Evolutionary conservation across 2,113 vertebrate species (phyloP), one percentile per base, ranked within the genome.

Genomic region (Barnardius zonarius): DNA sequence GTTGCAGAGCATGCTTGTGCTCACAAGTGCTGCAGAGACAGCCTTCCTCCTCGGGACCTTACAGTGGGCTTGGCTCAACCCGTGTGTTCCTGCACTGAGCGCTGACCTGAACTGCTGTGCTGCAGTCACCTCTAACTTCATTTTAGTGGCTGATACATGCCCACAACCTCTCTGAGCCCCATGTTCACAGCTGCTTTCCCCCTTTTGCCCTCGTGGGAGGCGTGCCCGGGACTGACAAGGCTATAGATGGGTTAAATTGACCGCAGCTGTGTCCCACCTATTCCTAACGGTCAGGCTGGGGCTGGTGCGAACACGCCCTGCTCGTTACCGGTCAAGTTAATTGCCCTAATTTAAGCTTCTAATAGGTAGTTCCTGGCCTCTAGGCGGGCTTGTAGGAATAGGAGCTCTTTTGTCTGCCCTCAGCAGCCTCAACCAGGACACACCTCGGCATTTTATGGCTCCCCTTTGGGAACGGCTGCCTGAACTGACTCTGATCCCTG

Each of bases 391-490:
- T 41, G 49, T 10, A 27, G 22, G 49, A 39, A 44, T 10, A 27
- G 22, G 49, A 33, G 22, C 2, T 61, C 10, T 7, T 5, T 66
- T 85, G 20, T 46, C 4, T 0, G 0, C 13, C 24, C 12, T 63
- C 25, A 31, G 51, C 9, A 35, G 22, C n/a, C 13, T 24, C 22
- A 24, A 14, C 33, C 22, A 16, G 33, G 10, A 7, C 2, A 1
- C 3, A 0, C 1, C 0, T 0, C 6, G 25, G 13, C 0, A 2
- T 10, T 46, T 55, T 15, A 2, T 12, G 44, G 28, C 5, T 86
- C 41, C 61, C 31, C 16, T 43, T 37, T 41, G 69, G 78, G 84
- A 64, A 41, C 13, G 41, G 52, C 10, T 25, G 19, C 15, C 11
- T 9, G 22, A 54, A 7, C 63, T 86, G 52, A 20, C 8, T 37